Evolutionary conservation across 2,797 vertebrate genomes (phyloP), one percentile per base, ranked within the genome.

Genomic region (Melanotaenia boesemani): DNA sequence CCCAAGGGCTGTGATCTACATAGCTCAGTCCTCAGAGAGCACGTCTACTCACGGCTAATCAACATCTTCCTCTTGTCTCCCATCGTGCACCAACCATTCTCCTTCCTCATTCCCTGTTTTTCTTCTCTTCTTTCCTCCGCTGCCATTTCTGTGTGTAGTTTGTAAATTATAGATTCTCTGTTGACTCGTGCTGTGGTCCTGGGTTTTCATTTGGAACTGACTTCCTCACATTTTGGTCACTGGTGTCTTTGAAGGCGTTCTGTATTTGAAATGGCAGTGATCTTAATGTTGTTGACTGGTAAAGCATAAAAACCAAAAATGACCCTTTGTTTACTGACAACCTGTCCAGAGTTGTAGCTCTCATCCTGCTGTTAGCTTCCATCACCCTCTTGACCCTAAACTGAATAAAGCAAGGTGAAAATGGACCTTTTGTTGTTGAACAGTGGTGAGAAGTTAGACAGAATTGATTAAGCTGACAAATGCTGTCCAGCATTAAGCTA

Each of bases 81-180:
- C 28, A 5, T 60, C 65, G 44, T 1, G 0, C 28, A 30, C 48
- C 30, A 39, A 24, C 10, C 48, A 36, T 46, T 37, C 18, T 30
- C 13, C 37, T 24, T 44, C 46, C 41, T 50, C 16, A 44, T 46
- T 30, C 58, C 9, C 26, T 66, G 28, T 36, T 26, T n/a, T 30
- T 57, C 24, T 32, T 16, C 32, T 41, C 30, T 60, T 30, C 16
- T 55, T 32, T 26, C 66, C 63, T 76, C 48, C 10, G 77, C 54
- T 83, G 73, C 81, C 79, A 5, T 64, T 74, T 84, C 67, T 73
- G 79, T 82, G 90, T 86, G 81, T 79, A 75, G 83, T 92, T 89
- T 63, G 82, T 93, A 91, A 89, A 92, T 91, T 84, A 93, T 90
- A 67, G 70, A 89, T 79, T 74, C 68, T 64, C 85, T 86, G 79